Conservation (phyloP, 2,888 invertebrate species). For the Thera obeliscata region DNA sequence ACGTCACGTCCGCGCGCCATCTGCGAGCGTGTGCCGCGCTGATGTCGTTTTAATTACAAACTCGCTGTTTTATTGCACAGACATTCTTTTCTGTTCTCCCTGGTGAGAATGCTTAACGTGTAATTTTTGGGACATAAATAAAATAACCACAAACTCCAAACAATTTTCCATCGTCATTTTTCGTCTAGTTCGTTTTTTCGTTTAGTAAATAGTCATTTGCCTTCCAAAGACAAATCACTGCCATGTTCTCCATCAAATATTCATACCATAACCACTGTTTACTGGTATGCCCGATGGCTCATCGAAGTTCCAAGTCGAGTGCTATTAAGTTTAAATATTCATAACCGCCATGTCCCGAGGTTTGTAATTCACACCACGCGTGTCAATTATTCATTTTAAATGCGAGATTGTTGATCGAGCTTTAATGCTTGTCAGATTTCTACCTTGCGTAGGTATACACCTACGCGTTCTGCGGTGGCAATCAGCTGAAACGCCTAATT, state of each 20-base stretch:
- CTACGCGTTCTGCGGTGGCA: too few species aligned
- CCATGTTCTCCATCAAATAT: slow-evolving; percentile 15
- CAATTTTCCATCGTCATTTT: neutral
- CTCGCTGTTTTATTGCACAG: slow-evolving; percentile 59
- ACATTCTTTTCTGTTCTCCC: slow-evolving; percentile 42
- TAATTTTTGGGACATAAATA: neutral
- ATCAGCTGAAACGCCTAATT: too few species aligned
- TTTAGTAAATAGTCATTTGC: too few species aligned
- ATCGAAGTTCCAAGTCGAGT: slow-evolving; percentile 6
- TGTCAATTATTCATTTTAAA: slow-evolving; percentile 21
- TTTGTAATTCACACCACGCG: slow-evolving; percentile 28
- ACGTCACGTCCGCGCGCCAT: slow-evolving; percentile 67
- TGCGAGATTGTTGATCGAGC: slow-evolving; percentile 14
- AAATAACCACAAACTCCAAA: neutral
- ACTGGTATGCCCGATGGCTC: slow-evolving; percentile 1
- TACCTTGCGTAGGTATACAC: neutral
- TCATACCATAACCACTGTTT: slow-evolving; percentile 24
- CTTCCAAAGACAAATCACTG: slow-evolving; percentile 16
- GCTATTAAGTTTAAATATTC: slow-evolving; percentile 26
- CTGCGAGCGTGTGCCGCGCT: slow-evolving; percentile 53
- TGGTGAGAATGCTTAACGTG: slow-evolving; percentile 7
- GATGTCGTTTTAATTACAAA: slow-evolving; percentile 67
- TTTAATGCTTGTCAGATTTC: slow-evolving; percentile 10
- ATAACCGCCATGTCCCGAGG: slow-evolving; percentile 3
- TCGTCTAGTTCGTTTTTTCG: too few species aligned